Conservation (phyloP, 2,888 invertebrate genomes). For the Pollenia labialis region DNA sequence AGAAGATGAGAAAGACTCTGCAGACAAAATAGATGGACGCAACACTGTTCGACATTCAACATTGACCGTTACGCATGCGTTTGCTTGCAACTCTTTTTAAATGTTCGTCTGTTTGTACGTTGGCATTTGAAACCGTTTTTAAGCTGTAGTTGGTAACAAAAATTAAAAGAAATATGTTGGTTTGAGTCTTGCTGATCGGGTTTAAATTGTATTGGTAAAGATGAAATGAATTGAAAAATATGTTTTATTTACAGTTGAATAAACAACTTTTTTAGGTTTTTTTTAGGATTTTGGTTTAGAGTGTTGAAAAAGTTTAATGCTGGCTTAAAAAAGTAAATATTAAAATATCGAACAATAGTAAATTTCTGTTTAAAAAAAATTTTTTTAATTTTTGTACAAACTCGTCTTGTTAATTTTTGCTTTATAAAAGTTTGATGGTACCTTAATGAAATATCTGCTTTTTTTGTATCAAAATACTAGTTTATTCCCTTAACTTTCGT, state of each 20-base stretch:
- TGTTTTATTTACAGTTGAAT: slow-evolving; percentile 17
- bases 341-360: too few species aligned
- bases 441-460: too few species aligned
- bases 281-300: background rate
- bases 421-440: too few species aligned
- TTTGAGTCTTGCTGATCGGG: slow-evolving; percentile 39
- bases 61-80: slow-evolving; percentile 67
- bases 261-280: background rate
- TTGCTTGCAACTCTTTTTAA: slow-evolving; percentile 33
- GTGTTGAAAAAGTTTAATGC: too few species aligned
- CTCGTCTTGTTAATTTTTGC: too few species aligned
- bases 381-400: too few species aligned
- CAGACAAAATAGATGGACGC: slow-evolving; percentile 1
- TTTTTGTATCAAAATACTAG: too few species aligned
- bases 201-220: background rate
- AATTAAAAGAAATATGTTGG: background rate
- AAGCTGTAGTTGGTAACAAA: slow-evolving; percentile 43
- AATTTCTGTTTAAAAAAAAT: too few species aligned
- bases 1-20: slow-evolving; percentile 8
- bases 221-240: slow-evolving; percentile 27
- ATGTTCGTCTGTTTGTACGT: slow-evolving; percentile 32
- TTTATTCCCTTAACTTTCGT: too few species aligned
- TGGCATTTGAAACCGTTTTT: slow-evolving; percentile 60
- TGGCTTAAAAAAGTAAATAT: too few species aligned
- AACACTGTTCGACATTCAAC: slow-evolving; percentile 66